Percentiles rank a stretch among this genome's conserved stretches.
Evolutionary conservation across 1,140 invertebrate genomes (phyloP).

Genomic region (Sesamia nonagrioides): DNA sequence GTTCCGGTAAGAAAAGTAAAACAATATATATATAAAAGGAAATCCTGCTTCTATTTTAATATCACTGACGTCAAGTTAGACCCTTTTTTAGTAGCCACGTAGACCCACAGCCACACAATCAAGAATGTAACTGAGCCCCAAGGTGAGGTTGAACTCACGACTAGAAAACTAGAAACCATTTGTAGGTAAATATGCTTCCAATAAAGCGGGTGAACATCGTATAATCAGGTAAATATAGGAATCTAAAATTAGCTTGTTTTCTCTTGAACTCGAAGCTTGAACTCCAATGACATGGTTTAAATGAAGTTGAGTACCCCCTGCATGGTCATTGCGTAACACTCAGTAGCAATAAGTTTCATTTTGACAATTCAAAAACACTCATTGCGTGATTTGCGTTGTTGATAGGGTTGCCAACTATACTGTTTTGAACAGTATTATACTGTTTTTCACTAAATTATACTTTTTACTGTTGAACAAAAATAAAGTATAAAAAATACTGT

Average conservation of each 20-base stretch:
- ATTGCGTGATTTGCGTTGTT: neutral
- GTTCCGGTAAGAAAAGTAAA: neutral
- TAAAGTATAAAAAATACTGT: too few species aligned
- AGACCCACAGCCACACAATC: neutral
- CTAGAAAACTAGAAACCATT: neutral
- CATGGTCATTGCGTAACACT: neutral
- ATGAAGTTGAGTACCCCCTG: neutral
- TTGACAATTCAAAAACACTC: too few species aligned
- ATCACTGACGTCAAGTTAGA: neutral
- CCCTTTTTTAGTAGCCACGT: neutral
- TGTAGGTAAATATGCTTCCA: neutral
- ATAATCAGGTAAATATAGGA: neutral
- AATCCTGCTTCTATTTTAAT: neutral
- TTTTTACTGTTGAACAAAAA: too few species aligned
- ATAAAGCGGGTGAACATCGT: slow-evolving; percentile 6
- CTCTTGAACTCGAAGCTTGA: slow-evolving; percentile 9
- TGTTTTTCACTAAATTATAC: too few species aligned
- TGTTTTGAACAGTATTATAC: too few species aligned
- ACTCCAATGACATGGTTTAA: neutral
- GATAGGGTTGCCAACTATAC: too few species aligned
- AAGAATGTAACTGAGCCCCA: neutral
- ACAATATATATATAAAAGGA: neutral
- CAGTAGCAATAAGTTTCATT: neutral
- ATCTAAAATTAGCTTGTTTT: neutral
- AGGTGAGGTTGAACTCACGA: neutral